phyloP scores from a whole-genome alignment of 2,113 vertebrate species.

The Grallaria varia region DNA sequence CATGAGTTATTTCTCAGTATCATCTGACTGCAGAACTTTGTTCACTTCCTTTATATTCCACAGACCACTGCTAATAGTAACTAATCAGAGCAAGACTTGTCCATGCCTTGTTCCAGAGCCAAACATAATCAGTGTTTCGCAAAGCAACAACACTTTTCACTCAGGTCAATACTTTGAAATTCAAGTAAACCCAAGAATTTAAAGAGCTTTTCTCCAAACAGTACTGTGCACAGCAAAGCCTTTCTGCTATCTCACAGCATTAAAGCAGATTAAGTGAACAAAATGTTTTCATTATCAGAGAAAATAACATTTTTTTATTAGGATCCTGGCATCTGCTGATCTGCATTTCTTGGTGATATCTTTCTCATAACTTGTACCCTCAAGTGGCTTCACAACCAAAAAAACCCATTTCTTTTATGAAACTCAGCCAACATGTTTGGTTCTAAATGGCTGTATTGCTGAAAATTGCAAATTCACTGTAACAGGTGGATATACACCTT shows the following conservation, averaged over 20 bases:
- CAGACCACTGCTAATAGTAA: background rate
- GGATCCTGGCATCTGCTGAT: background rate
- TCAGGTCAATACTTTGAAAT: background rate
- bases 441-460: background rate
- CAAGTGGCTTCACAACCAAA: background rate
- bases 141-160: background rate
- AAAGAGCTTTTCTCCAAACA: background rate
- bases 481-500: accelerated
- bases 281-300: background rate
- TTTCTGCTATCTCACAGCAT: background rate
- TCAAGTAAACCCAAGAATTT: background rate
- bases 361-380: background rate
- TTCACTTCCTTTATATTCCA: background rate
- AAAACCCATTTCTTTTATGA: background rate
- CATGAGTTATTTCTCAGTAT: background rate
- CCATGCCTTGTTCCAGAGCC: background rate
- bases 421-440: accelerated
- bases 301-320: background rate
- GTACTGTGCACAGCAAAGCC: background rate
- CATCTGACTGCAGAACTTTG: background rate
- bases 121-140: background rate
- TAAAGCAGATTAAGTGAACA: background rate
- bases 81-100: background rate
- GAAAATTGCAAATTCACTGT: background rate
- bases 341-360: background rate